phyloP scores from a whole-genome alignment of 2,113 vertebrate genomes.

The Orientallactaga bullata region DNA sequence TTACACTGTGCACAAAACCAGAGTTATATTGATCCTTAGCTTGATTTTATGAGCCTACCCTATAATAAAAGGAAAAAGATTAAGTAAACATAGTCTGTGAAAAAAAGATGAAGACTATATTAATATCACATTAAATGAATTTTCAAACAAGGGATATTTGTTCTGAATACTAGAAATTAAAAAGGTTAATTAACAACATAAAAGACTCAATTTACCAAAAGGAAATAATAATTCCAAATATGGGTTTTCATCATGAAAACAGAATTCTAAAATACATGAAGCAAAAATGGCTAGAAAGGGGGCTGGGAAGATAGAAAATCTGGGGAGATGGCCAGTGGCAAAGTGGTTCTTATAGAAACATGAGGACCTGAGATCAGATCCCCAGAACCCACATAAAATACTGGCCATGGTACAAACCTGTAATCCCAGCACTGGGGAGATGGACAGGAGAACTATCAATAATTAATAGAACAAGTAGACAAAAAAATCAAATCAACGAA shows the following conservation, averaged over 20 bases:
- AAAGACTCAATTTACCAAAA: neutral
- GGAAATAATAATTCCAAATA: neutral
- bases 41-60: neutral
- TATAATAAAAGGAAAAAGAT: slow-evolving; percentile 5
- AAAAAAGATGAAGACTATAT: neutral
- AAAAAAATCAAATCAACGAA: slow-evolving; percentile 26
- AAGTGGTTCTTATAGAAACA: too few relatives aligned
- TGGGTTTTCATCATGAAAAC: neutral
- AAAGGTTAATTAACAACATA: neutral
- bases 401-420: too few relatives aligned
- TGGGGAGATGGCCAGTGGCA: too few relatives aligned
- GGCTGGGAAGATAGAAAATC: too few relatives aligned
- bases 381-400: too few relatives aligned
- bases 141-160: neutral
- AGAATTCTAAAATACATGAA: neutral
- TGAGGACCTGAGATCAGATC: too few relatives aligned
- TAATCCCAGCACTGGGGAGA: too few relatives aligned
- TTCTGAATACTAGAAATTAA: neutral
- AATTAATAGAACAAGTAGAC: neutral
- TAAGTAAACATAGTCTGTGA: neutral
- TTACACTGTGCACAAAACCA: neutral
- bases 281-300: neutral
- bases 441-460: neutral
- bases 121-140: neutral
- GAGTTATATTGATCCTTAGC: neutral